Base-by-base conservation (phyloP, 2,888 invertebrate species). In the Xanthorhoe spadicearia region DNA sequence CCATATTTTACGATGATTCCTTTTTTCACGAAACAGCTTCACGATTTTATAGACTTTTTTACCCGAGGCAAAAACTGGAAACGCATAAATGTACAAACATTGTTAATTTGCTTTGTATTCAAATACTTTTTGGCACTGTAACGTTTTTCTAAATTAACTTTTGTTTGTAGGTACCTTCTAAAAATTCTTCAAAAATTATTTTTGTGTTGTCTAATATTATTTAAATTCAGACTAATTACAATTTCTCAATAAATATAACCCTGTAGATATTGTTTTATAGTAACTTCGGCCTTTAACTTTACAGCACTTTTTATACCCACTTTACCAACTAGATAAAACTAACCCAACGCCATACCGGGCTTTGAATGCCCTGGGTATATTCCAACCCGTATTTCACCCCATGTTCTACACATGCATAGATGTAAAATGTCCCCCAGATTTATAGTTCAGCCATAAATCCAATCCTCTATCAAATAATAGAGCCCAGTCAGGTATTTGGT, bases 361-460 rank as follows among this genome's bases (percentile, higher is more conserved):
- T 43, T 38, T 43, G 38, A 43, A 43, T 5, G 38, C 3, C 38
- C 38, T 2, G 13, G 38, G 38, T 43, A 38, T 38, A 43, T 43
- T 13, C 5, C 38, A 43, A 43, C 38, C 32, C 38, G 13, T 43
- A 43, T 43, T 43, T 43, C 13, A 43, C 38, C 38, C 38, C 13
- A 43, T 43, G 38, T 43, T 13, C 38, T 13, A 43, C 38, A 43
- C 54, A 54, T 18, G 35, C 35, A 56, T 43, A 56, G 17, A 23
- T 28, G 48, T 48, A 48, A 48, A 48, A 48, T 17, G 48, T 48
- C 48, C 48, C 48, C 8, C 6, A 48, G 74, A 80, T 82, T 83
- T 81, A 83, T 75, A 73, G 68, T 62, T 61, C 48, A 61, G 63
- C 72, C 69, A 77, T 83, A 81, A 80, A 82, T 83, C 79, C 48